Evolutionary conservation across 2,888 invertebrate species (phyloP).

Genomic region (Drosophila rubida): DNA sequence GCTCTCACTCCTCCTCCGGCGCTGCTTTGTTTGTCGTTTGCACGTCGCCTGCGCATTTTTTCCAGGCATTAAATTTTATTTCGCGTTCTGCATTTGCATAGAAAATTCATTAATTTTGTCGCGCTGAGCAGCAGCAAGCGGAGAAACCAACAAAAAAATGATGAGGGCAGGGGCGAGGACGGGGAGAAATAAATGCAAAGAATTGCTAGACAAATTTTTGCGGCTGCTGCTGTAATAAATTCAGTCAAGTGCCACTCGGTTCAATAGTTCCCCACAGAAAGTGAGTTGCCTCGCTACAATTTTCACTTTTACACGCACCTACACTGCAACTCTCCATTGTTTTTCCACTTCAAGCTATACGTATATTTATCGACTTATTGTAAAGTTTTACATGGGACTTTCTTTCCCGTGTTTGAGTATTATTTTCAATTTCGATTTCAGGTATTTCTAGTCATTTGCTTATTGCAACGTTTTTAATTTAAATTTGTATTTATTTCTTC

Average conservation of each 20-base stretch:
- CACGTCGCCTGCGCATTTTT: slow-evolving; percentile 76
- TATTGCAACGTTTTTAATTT: too few relatives aligned
- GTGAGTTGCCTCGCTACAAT: slow-evolving; percentile 46
- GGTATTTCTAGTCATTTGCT: too few relatives aligned
- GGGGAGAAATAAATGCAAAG: slow-evolving; percentile 32
- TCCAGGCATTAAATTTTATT: slow-evolving; percentile 77
- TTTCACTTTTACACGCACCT: slow-evolving; percentile 23
- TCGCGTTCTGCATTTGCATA: slow-evolving; percentile 78
- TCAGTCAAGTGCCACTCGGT: slow-evolving; percentile 54
- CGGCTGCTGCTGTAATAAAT: slow-evolving; percentile 71
- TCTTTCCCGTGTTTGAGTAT: too few relatives aligned
- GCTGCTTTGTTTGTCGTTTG: slow-evolving; percentile 39
- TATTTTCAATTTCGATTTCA: too few relatives aligned
- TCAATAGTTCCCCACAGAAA: slow-evolving; percentile 64
- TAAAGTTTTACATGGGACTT: too few relatives aligned
- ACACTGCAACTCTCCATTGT: slow-evolving; percentile 3
- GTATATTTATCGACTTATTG: too few relatives aligned
- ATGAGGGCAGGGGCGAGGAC: not conserved
- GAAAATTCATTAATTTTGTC: slow-evolving; percentile 80
- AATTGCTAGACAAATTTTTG: slow-evolving; percentile 74
- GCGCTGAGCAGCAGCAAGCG: slow-evolving; percentile 12
- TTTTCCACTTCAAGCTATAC: too few relatives aligned
- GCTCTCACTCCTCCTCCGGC: not conserved
- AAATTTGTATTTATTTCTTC: not conserved
- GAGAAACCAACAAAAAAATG: not conserved